phyloP scores from a whole-genome alignment of 2,888 invertebrate genomes.

The Epirrhoe tristata region DNA sequence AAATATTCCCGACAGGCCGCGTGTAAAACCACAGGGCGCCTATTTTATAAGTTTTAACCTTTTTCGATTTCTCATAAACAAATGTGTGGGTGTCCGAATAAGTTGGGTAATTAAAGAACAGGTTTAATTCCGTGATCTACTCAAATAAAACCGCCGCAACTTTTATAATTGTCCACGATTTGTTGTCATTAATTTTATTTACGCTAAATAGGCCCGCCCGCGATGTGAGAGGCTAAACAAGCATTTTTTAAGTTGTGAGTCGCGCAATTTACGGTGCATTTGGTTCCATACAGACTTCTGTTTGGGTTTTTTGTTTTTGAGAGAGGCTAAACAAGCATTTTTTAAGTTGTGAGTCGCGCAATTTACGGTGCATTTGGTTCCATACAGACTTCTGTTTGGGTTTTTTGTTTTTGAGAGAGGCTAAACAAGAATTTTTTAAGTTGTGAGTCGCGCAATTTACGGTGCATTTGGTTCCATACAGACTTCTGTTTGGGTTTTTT shows the following conservation, averaged over 20 bases:
- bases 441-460: not conserved
- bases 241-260: not conserved
- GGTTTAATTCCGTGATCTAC: slow-evolving; percentile 29
- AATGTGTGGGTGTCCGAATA: slow-evolving; percentile 25
- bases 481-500: too few relatives aligned
- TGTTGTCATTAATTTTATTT: slow-evolving; percentile 31
- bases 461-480: too few relatives aligned
- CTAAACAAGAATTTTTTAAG: not conserved
- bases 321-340: not conserved
- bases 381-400: too few relatives aligned
- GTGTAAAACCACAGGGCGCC: too few relatives aligned
- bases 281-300: too few relatives aligned
- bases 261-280: too few relatives aligned
- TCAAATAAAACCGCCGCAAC: slow-evolving; percentile 8
- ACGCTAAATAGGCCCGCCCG: slow-evolving; percentile 28
- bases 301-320: too few relatives aligned
- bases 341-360: not conserved
- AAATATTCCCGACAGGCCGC: too few relatives aligned
- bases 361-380: too few relatives aligned
- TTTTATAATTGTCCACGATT: slow-evolving; percentile 22
- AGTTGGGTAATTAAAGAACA: slow-evolving; percentile 20
- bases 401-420: too few relatives aligned
- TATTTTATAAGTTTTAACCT: too few relatives aligned
- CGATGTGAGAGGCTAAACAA: slow-evolving; percentile 8
- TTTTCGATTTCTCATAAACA: not conserved